Percentiles rank a stretch among this genome's conserved stretches.
These are phyloP conservation scores for Rostratula benghalensis DNA, from an alignment of 2,113 vertebrate genomes.

Conservation along the genomic window DNA sequence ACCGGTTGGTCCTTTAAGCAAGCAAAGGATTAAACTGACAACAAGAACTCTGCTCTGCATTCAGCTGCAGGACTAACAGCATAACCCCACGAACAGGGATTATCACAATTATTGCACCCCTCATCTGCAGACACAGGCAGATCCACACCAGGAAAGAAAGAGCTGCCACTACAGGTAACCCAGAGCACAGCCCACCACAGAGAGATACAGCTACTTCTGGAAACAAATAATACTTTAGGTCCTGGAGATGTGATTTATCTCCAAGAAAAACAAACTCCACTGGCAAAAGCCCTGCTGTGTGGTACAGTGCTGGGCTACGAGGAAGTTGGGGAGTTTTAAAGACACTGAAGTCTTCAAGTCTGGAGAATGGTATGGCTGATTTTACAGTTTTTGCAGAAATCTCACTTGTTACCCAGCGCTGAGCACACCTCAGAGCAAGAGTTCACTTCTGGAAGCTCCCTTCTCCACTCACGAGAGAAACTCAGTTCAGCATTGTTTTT, in stretches of 20 bases:
- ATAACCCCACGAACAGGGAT: neutral
- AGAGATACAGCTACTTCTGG: neutral
- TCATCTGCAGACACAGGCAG: neutral
- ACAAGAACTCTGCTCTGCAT: neutral
- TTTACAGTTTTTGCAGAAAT: neutral
- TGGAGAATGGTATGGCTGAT: neutral
- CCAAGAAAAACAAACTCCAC: neutral
- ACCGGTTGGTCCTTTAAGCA: rapidly evolving
- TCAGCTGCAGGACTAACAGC: neutral
- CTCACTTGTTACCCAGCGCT: neutral
- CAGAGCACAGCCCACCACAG: neutral
- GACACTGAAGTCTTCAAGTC: neutral
- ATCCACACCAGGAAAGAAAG: neutral
- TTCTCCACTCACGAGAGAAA: neutral
- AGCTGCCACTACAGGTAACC: neutral
- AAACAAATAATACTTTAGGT: neutral
- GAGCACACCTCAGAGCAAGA: neutral
- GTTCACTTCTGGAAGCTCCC: neutral
- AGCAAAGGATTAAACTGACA: neutral
- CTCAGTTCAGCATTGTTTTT: neutral
- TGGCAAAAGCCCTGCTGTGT: neutral
- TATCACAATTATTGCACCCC: neutral
- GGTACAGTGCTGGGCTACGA: no score
- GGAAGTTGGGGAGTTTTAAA: neutral
- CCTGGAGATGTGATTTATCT: neutral